Base-by-base conservation (phyloP, 2,113 vertebrate genomes). In the Paratilapia polleni region DNA sequence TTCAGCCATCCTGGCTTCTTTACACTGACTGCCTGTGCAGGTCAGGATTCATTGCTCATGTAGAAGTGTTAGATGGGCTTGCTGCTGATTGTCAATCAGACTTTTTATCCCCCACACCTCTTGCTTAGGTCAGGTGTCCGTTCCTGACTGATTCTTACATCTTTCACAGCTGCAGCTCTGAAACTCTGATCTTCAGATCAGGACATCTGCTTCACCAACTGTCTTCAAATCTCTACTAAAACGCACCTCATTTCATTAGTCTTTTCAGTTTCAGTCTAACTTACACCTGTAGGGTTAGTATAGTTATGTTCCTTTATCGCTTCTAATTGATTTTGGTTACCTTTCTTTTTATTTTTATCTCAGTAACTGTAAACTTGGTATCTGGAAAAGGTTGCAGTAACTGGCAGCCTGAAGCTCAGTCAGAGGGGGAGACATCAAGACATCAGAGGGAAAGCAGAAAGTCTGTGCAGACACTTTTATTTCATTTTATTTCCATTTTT, bases 21-120 rank as follows among this genome's bases (percentile, higher is more conserved):
- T 64, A 36, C 20, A 22, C 0, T 0, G 36, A 36, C 62, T 9
- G 9, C 36, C n/a, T 66, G 62, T 15, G 36, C 41, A 43, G 41
- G 41, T 43, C 10, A 43, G 6, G 11, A 66, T 15, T 66, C 62
- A 66, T 24, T 47, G 13, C 13, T 15, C 13, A 47, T 13, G 2
- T 47, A 47, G 5, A 47, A 5, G 13, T 47, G 43, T 47, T 47
- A 41, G 36, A 15, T 17, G 62, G 62, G 20, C 20, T 38, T 41
- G 34, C 62, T 38, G 36, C 36, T 43, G 36, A 43, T 66, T 41
- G 24, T 13, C 41, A 14, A 60, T 14, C 1, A 36, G 34, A 36
- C 34, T 36, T 36, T 36, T 36, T 36, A 36, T 36, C 34, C 34
- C 34, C 34, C 34, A 1, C 8, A 14, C 24, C 9, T 24, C 58